Conservation (phyloP, 1,140 invertebrate genomes). For the Camponotus pennsylvanicus region DNA sequence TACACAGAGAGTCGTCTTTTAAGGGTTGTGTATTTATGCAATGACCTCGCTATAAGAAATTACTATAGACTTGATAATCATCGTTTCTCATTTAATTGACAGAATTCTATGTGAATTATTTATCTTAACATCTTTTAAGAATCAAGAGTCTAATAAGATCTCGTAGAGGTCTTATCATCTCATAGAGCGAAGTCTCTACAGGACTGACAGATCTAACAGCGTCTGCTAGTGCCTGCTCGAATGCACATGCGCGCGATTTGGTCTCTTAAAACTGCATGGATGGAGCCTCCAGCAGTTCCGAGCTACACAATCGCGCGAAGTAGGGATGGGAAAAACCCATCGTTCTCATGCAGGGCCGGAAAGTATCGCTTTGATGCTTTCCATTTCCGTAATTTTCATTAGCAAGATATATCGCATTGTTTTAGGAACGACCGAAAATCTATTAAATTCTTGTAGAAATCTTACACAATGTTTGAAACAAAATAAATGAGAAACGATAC, state of each 20-base stretch:
- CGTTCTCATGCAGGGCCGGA: slow-evolving; percentile 63
- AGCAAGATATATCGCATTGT: not conserved
- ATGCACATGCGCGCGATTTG: not conserved
- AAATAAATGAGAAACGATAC: too few relatives aligned
- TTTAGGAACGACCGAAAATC: not conserved
- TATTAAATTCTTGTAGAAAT: not conserved
- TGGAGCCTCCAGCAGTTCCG: not conserved
- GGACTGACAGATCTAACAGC: not conserved
- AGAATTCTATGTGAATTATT: not conserved
- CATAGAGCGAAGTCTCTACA: not conserved
- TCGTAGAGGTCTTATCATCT: not conserved
- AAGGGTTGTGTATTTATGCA: too few relatives aligned
- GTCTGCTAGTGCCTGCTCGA: not conserved
- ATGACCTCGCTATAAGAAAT: too few relatives aligned
- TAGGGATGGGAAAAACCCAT: slow-evolving; percentile 76
- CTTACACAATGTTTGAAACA: not conserved
- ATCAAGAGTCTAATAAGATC: not conserved
- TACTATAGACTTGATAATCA: too few relatives aligned
- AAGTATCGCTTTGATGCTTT: slow-evolving; percentile 3
- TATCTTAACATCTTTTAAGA: not conserved
- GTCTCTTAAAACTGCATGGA: not conserved
- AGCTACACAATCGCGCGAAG: not conserved
- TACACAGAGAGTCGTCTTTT: not conserved
- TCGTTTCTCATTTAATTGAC: not conserved
- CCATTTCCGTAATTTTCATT: slow-evolving; percentile 13